These are phyloP conservation scores for Aptenodytes patagonicus DNA, from an alignment of 2,113 vertebrate genomes.

Conservation along the genomic window DNA sequence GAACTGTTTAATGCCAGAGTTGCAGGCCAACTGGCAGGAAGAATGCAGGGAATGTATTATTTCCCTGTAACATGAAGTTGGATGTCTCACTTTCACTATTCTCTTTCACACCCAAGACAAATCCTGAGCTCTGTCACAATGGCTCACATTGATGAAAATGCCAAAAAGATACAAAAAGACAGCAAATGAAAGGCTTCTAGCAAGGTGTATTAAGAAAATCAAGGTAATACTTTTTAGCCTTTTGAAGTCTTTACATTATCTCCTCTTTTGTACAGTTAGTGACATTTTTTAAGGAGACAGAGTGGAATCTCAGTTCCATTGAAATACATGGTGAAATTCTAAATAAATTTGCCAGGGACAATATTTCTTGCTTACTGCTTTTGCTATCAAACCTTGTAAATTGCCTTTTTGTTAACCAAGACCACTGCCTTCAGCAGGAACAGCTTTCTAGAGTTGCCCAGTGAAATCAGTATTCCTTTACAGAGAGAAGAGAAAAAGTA, in stretches of 20 bases:
- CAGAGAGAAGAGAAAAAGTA: not conserved
- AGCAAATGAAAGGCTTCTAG: not conserved
- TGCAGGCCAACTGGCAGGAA: conserved; percentile 57
- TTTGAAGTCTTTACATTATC: not conserved
- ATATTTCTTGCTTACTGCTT: not conserved
- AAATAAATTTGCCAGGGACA: not conserved
- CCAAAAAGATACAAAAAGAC: not conserved
- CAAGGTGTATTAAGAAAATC: not conserved
- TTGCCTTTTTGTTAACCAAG: not conserved
- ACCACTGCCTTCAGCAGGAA: not conserved
- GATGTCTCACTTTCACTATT: conserved; percentile 64
- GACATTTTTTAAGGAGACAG: not conserved
- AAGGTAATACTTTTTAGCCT: not conserved
- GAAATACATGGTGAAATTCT: not conserved
- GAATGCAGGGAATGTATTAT: conserved; percentile 67
- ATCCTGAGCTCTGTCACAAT: conserved; percentile 68
- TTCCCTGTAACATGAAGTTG: conserved; percentile 63
- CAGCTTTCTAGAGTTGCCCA: not conserved
- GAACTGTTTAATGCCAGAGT: conserved; percentile 67
- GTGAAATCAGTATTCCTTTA: not conserved
- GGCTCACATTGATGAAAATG: conserved; percentile 20
- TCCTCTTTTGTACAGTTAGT: not conserved
- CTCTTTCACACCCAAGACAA: conserved; percentile 70
- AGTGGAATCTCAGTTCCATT: not conserved
- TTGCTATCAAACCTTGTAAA: not conserved